Evolutionary conservation across 1,140 invertebrate genomes (phyloP).

Genomic region (Chymomyza costata): DNA sequence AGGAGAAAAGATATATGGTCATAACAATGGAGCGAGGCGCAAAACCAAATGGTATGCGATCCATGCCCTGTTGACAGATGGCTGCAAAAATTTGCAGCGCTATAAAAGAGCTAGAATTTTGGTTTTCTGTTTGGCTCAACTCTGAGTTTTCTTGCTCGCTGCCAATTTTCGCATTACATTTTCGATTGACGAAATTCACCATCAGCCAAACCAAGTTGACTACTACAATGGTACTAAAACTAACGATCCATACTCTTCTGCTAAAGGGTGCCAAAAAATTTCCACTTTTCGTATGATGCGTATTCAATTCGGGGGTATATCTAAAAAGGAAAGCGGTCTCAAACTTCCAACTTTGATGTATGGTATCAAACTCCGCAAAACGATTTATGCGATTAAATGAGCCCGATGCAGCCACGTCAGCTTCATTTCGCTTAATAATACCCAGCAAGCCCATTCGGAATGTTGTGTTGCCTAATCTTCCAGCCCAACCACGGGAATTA

Average conservation of each 20-base stretch:
- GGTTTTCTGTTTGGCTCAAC: too few species aligned
- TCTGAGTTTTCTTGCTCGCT: too few species aligned
- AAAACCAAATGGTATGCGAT: conserved; percentile 41
- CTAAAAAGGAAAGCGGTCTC: conserved; percentile 64
- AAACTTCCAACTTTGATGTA: conserved; percentile 71
- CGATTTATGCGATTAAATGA: conserved; percentile 64
- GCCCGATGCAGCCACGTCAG: conserved; percentile 62
- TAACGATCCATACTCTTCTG: conserved; percentile 49
- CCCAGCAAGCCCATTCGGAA: conserved; percentile 62
- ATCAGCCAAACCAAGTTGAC: conserved; percentile 46
- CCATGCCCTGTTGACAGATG: conserved; percentile 61
- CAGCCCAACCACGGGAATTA: conserved; percentile 69
- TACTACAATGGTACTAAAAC: conserved; percentile 20
- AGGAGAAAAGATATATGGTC: conserved; percentile 57
- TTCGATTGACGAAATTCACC: conserved; percentile 32
- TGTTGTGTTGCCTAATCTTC: conserved; percentile 50
- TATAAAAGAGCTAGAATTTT: too few species aligned
- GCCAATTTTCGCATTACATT: neutral
- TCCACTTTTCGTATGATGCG: conserved; percentile 46
- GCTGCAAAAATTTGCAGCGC: conserved; percentile 53
- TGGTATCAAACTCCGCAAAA: conserved; percentile 63
- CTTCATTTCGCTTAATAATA: conserved; percentile 61
- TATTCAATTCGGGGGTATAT: conserved; percentile 58
- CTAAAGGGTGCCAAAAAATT: conserved; percentile 65
- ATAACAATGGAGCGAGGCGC: conserved; percentile 54